Conservation (phyloP, 1,140 invertebrate species). For the Helicorthomorpha holstii region DNA sequence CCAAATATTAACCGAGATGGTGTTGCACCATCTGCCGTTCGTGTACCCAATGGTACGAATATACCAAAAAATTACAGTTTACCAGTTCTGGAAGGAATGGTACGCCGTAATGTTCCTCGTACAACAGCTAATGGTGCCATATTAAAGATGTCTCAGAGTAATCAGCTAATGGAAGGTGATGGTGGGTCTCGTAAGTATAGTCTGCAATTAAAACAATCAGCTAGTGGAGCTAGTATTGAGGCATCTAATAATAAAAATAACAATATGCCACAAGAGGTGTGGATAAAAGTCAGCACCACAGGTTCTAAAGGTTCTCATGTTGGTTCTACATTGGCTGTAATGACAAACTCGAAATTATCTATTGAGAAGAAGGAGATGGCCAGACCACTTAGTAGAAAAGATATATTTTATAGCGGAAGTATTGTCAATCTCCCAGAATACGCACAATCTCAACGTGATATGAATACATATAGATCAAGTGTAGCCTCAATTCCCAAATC, state of each 20-base stretch:
- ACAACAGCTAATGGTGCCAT: background rate
- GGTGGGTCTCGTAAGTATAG: constrained; percentile 4
- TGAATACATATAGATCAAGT: constrained; percentile 68
- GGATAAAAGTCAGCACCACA: constrained; percentile 4
- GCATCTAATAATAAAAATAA: background rate
- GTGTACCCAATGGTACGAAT: constrained; percentile 6
- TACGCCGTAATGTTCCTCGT: background rate
- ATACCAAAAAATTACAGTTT: constrained; percentile 8
- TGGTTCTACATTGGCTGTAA: constrained; percentile 8
- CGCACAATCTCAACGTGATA: constrained; percentile 66
- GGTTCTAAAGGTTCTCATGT: background rate
- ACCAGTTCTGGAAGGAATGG: constrained; percentile 7
- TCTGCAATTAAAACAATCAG: background rate
- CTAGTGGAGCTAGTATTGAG: background rate
- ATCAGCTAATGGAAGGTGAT: constrained; percentile 3
- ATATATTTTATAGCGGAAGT: constrained; percentile 96
- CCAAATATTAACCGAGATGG: background rate
- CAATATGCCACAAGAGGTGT: constrained; percentile 7
- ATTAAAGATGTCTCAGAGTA: constrained; percentile 5
- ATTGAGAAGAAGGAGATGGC: constrained; percentile 36
- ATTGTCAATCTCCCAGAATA: constrained; percentile 79
- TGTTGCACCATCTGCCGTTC: background rate
- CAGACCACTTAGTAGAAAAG: constrained; percentile 82
- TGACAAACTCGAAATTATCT: constrained; percentile 7
- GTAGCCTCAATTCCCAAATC: constrained; percentile 51